These are phyloP conservation scores for Halcyon leucocephala DNA, from an alignment of 2,797 vertebrate species.

Conservation along the genomic window DNA sequence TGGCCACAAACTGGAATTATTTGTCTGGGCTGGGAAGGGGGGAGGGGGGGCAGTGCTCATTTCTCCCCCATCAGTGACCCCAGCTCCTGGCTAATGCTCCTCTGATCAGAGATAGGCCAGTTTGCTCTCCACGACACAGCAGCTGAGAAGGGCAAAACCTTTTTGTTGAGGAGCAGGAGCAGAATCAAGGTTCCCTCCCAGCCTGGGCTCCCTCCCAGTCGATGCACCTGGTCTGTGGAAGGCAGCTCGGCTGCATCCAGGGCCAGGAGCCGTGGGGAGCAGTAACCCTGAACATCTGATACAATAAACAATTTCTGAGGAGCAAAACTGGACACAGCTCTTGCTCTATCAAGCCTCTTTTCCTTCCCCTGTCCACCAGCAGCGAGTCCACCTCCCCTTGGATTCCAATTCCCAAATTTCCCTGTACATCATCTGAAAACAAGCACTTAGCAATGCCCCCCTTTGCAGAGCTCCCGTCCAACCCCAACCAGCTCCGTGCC, in stretches of 20 bases:
- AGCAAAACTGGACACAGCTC: neutral
- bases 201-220: neutral
- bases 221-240: neutral
- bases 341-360: neutral
- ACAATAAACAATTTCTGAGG: neutral
- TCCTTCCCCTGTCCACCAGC: neutral
- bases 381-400: neutral
- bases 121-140: neutral
- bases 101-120: rapidly evolving
- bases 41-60: neutral
- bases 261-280: neutral
- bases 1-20: neutral
- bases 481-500: neutral
- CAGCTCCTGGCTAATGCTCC: rapidly evolving
- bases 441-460: neutral
- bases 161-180: neutral
- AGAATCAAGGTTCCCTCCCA: neutral
- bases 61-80: neutral
- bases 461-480: neutral
- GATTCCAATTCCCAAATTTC: neutral
- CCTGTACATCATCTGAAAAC: neutral
- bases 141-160: neutral
- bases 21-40: neutral
- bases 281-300: neutral
- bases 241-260: neutral